Evolutionary conservation across 2,113 vertebrate species (phyloP).

Genomic region (Eudorcas thomsonii): DNA sequence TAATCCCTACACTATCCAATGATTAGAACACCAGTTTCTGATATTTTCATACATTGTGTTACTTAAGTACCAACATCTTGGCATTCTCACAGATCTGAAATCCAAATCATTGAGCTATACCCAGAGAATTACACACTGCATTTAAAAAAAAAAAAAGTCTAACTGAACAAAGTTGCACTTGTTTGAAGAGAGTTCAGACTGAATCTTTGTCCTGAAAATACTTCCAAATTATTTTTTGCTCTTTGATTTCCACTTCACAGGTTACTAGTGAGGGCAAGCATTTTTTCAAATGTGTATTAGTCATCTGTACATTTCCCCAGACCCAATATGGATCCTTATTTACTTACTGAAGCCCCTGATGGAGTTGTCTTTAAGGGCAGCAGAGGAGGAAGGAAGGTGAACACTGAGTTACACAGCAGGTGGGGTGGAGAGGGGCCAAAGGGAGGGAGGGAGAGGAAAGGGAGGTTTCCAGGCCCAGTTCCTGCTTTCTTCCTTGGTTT

Average conservation of each 20-base stretch:
- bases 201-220: background rate
- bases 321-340: background rate
- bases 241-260: background rate
- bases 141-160: background rate
- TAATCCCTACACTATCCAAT: background rate
- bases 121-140: background rate
- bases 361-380: background rate
- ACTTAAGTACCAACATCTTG: background rate
- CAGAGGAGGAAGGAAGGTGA: background rate
- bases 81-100: background rate
- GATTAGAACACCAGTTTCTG: background rate
- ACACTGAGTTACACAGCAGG: background rate
- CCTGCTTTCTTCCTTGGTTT: background rate
- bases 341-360: background rate
- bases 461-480: background rate
- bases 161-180: background rate
- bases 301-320: background rate
- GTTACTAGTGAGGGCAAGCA: background rate
- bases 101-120: background rate
- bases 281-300: background rate
- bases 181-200: background rate
- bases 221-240: background rate
- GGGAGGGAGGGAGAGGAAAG: background rate
- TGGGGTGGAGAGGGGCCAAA: too few species aligned
- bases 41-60: background rate